These are phyloP conservation scores for Megamerina dolium DNA, from an alignment of 2,888 invertebrate genomes.

Conservation along the genomic window DNA sequence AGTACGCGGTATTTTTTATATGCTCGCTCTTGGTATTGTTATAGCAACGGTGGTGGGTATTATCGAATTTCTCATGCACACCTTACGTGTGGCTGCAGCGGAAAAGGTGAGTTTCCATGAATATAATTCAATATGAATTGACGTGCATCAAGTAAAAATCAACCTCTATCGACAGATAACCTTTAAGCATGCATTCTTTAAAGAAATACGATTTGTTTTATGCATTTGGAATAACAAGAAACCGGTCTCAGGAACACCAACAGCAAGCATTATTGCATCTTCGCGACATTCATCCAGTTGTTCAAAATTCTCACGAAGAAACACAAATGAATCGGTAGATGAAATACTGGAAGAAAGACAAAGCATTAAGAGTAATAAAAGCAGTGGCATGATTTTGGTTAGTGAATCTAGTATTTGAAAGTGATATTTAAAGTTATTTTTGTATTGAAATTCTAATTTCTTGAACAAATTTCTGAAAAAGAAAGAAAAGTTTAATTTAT, in stretches of 20 bases:
- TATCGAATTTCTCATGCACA: slow-evolving; percentile 77
- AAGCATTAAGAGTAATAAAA: too few relatives aligned
- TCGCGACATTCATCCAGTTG: slow-evolving; percentile 31
- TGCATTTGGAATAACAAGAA: slow-evolving; percentile 40
- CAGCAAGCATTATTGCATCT: slow-evolving; percentile 28
- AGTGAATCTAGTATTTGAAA: too few relatives aligned
- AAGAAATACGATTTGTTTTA: slow-evolving; percentile 34
- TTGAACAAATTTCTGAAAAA: too few relatives aligned
- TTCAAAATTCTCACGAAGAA: slow-evolving; percentile 1
- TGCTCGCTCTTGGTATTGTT: slow-evolving; percentile 66
- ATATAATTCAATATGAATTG: too few relatives aligned
- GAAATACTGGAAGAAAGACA: background rate
- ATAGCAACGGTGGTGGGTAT: slow-evolving; percentile 70
- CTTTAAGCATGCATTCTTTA: slow-evolving; percentile 29
- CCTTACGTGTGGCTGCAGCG: slow-evolving; percentile 67
- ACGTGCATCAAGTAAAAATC: too few relatives aligned
- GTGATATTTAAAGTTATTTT: too few relatives aligned
- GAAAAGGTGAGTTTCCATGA: slow-evolving; percentile 70
- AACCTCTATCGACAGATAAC: slow-evolving; percentile 21
- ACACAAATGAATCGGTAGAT: background rate
- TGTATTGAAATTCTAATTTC: too few relatives aligned
- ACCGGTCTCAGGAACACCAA: slow-evolving; percentile 29
- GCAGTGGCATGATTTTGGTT: too few relatives aligned
- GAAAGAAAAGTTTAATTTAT: too few relatives aligned
- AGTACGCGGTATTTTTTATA: slow-evolving; percentile 86